phyloP scores from a whole-genome alignment of 92 coral and sea anemone species.

The Actinernus sp. region DNA sequence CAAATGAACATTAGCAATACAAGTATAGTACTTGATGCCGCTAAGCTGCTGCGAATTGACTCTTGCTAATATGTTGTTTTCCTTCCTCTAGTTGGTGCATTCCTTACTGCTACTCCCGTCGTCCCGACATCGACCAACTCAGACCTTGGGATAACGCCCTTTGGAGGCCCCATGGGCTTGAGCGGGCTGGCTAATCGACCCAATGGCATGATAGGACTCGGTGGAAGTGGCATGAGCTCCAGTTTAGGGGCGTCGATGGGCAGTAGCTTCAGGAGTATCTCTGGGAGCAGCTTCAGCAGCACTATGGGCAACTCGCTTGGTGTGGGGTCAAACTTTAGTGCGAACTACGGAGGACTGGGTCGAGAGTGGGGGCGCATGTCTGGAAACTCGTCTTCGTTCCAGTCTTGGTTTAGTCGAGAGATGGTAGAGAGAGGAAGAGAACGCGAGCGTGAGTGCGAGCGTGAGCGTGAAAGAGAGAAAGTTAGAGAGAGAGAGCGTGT shows the following conservation, averaged over 20 bases:
- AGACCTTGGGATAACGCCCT: conserved; percentile 51
- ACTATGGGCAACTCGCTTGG: conserved; percentile 50
- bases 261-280: conserved; percentile 61
- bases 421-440: conserved; percentile 57
- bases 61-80: too few species aligned
- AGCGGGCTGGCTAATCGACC: conserved; percentile 59
- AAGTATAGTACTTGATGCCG: too few species aligned
- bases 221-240: conserved; percentile 63
- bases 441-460: conserved; percentile 75
- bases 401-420: conserved; percentile 84
- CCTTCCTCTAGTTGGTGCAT: conserved; percentile 61
- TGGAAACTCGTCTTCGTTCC: conserved; percentile 52
- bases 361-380: conserved; percentile 78
- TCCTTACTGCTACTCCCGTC: conserved; percentile 47
- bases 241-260: conserved; percentile 38
- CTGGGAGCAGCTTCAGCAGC: conserved; percentile 44
- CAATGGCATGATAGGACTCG: conserved; percentile 67
- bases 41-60: too few species aligned
- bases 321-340: conserved; percentile 30
- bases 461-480: conserved; percentile 59
- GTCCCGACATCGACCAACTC: conserved; percentile 56
- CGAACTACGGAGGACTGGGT: conserved; percentile 28
- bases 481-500: conserved; percentile 53
- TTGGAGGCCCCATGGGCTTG: conserved; percentile 13
- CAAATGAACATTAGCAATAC: too few species aligned